Base-by-base conservation (phyloP, 2,888 invertebrate species). In the Cephus runcator region DNA sequence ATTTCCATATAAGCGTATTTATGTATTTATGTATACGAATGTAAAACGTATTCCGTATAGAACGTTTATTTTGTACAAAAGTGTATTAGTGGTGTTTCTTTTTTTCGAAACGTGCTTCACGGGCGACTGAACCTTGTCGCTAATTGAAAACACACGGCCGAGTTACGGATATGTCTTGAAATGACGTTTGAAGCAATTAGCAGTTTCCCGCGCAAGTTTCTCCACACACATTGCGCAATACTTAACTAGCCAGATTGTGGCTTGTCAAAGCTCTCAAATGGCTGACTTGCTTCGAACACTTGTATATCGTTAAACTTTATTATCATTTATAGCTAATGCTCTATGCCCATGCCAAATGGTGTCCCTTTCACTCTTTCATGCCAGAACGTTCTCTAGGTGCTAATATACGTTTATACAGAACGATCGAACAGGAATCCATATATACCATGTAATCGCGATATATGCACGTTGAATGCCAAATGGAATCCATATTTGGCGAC, bases 331-430 rank as follows among this genome's bases (percentile, higher is more conserved):
- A 40, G 40, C 15, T 15, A 69, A 69, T 33, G 23, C 71, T 12
- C 3, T 23, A 31, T 71, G 31, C 71, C 71, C 71, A 34, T 71
- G 12, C 23, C 33, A 15, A 71, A 69, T 69, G 69, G 71, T 71
- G 71, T 71, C 34, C 71, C 71, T 71, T 71, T 71, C 71, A 71
- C 71, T 71, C 71, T n/a, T 71, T 12, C 71, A 23, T 71, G 31
- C 34, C 23, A 23, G 9, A 56, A 56, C 33, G 71, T 71, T 71
- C 31, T 6, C 31, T 12, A 31, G 71, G 71, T 71, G 31, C 71
- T 71, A 31, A 34, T 11, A 30, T 33, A 30, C 3, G 12, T 40
- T 23, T 40, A 23, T 40, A 40, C 6, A 23, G 1, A 40, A 23
- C 12, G 30, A 15, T 30, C 31, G 71, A 69, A 69, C 6, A 1